Base-by-base conservation (phyloP, 2,113 vertebrate genomes). In the Passer montanus region DNA sequence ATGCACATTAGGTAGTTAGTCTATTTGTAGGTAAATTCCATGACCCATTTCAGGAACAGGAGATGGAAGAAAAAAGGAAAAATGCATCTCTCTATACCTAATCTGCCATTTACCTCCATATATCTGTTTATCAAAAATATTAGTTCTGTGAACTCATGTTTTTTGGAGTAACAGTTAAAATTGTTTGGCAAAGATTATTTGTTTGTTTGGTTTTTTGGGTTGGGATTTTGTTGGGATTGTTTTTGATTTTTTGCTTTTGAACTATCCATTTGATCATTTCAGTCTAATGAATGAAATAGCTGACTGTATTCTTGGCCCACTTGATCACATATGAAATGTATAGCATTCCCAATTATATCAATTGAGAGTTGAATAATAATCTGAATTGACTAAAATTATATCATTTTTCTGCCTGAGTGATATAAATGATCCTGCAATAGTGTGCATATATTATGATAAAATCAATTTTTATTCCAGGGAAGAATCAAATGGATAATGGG, bases 321-420 rank as follows among this genome's bases (percentile, higher is more conserved):
- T 73, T 90, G 74, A 78, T 63, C 20, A 3, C 14, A 27, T 64
- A 86, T 53, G 22, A 93, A 93, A 90, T 75, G 62, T 84, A 39
- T 49, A 88, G 44, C 28, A 60, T 78, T 90, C 28, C 35, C 41
- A 90, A 39, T 78, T 93, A 70, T 93, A 88, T 72, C 55, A 86
- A 84, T 89, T 96, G 89, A 52, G 78, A 80, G 75, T 90, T 96
- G 53, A 95, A 94, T 96, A 96, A 92, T 92, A 87, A 89, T 83
- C 24, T 92, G 59, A 92, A 78, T 94, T 95, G 62, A 66, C 24
- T 95, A 90, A 91, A 91, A 94, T 91, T 49, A 56, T 87, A 87
- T 91, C 87, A 95, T 84, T 50, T 60, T 87, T 95, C 55, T 27
- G 62, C 92, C 95, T 80, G 47, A 87, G 91, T 88, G 81, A 68